These are phyloP conservation scores for Siphamia tubifer DNA, from an alignment of 2,113 vertebrate genomes.

Conservation along the genomic window DNA sequence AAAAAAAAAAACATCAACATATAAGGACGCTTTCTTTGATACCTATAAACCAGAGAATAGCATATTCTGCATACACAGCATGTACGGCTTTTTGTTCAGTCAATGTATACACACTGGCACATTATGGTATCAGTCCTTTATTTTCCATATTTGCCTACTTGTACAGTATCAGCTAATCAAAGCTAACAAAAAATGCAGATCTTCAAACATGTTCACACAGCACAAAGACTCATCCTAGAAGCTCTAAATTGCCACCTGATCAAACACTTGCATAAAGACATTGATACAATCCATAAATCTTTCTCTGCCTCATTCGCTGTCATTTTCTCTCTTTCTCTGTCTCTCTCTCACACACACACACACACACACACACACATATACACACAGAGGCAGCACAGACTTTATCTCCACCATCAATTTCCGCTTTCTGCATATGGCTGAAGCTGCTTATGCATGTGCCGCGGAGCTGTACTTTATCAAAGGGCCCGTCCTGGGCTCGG, in stretches of 20 bases:
- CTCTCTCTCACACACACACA: slow-evolving; percentile 29
- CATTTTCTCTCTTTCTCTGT: slow-evolving; percentile 4
- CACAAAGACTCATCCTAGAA: slow-evolving; percentile 50
- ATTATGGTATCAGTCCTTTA: background rate
- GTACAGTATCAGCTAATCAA: slow-evolving; percentile 37
- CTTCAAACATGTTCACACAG: slow-evolving; percentile 55
- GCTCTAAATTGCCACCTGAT: slow-evolving; percentile 66
- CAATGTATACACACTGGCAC: background rate
- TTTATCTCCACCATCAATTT: slow-evolving; percentile 84
- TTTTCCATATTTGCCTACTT: slow-evolving; percentile 40
- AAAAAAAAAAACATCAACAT: slow-evolving; percentile 25
- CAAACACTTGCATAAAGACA: slow-evolving; percentile 60
- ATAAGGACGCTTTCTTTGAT: slow-evolving; percentile 7
- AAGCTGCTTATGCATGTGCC: slow-evolving; percentile 81
- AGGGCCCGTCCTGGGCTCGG: slow-evolving; percentile 74
- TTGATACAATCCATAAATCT: slow-evolving; percentile 69
- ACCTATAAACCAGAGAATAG: background rate
- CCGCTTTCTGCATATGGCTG: slow-evolving; percentile 80
- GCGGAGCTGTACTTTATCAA: slow-evolving; percentile 82
- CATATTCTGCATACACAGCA: too few relatives aligned
- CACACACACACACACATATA: slow-evolving; percentile 29
- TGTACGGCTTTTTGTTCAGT: slow-evolving; percentile 7
- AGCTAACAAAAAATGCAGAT: slow-evolving; percentile 33
- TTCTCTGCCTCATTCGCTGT: slow-evolving; percentile 31
- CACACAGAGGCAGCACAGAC: slow-evolving; percentile 50